Evolutionary conservation across 1,140 invertebrate genomes (phyloP).

Genomic region (Venturia canescens): DNA sequence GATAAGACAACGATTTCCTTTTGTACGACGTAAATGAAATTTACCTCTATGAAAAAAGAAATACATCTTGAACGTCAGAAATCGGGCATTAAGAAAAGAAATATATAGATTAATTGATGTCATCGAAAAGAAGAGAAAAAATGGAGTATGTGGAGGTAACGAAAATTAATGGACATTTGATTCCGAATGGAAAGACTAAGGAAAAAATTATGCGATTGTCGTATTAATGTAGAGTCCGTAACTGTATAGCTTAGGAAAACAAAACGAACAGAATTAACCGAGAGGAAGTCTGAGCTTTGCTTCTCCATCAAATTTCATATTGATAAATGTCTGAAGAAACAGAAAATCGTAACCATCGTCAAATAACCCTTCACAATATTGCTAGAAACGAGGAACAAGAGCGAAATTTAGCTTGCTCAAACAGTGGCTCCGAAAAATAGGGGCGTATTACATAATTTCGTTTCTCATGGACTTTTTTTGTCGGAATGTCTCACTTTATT

Average conservation of each 20-base stretch:
- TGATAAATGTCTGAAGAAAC: slow-evolving; percentile 1
- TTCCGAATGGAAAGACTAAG: slow-evolving; percentile 9
- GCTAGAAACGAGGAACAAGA: no score
- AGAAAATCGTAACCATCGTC: not conserved
- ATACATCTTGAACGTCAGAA: not conserved
- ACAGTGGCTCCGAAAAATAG: no score
- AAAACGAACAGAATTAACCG: slow-evolving; percentile 1
- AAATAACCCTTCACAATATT: not conserved
- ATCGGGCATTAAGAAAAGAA: slow-evolving; percentile 14
- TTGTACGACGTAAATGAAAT: not conserved
- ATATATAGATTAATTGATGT: not conserved
- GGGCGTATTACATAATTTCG: no score
- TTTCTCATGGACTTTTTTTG: no score
- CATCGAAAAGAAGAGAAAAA: not conserved
- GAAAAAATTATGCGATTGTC: not conserved
- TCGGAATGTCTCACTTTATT: no score
- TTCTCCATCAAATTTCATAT: not conserved
- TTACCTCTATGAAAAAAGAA: not conserved
- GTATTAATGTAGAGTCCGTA: not conserved
- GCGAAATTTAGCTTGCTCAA: no score
- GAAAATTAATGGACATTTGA: not conserved
- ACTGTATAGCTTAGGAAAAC: slow-evolving; percentile 13
- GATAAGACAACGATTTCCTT: slow-evolving; percentile 14
- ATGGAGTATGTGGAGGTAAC: not conserved
- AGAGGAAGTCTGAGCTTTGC: slow-evolving; percentile 15